These are phyloP conservation scores for Chaetodon auriga DNA, from an alignment of 2,113 vertebrate genomes.

Conservation along the genomic window DNA sequence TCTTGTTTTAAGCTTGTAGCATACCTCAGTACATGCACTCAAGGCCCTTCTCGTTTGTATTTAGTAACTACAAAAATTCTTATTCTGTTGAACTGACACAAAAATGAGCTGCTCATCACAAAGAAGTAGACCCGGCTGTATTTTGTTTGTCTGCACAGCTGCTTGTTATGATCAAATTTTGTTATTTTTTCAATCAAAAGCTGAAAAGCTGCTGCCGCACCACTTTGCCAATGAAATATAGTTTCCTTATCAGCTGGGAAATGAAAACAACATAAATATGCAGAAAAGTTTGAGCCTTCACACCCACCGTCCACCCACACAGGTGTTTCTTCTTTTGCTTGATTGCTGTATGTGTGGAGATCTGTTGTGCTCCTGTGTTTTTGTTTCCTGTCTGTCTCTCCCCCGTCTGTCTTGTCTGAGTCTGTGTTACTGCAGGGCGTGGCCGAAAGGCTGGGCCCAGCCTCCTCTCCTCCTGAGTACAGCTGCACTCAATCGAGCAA, in stretches of 20 bases:
- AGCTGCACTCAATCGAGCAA: too few relatives aligned
- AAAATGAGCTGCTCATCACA: background rate
- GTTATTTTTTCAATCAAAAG: background rate
- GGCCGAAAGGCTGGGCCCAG: too few relatives aligned
- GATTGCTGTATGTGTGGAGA: background rate
- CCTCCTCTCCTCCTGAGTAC: too few relatives aligned
- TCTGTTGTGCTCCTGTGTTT: too few relatives aligned
- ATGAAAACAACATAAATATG: constrained; percentile 1
- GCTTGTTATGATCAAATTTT: background rate
- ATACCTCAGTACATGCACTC: background rate
- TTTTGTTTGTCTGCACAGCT: background rate
- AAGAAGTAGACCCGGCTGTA: too few relatives aligned
- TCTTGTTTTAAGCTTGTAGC: background rate
- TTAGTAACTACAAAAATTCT: background rate
- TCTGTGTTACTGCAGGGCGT: too few relatives aligned
- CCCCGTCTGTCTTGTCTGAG: too few relatives aligned
- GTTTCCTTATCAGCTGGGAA: background rate
- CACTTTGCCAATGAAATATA: background rate
- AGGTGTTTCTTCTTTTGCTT: background rate
- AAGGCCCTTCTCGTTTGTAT: background rate
- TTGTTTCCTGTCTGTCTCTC: too few relatives aligned
- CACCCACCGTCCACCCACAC: background rate
- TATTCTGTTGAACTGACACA: background rate
- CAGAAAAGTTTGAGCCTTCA: background rate
- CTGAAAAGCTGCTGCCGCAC: background rate